Evolutionary conservation across 2,888 invertebrate species (phyloP), one percentile per base, ranked within the genome.

Genomic region (Caenorhabditis wallacei): DNA sequence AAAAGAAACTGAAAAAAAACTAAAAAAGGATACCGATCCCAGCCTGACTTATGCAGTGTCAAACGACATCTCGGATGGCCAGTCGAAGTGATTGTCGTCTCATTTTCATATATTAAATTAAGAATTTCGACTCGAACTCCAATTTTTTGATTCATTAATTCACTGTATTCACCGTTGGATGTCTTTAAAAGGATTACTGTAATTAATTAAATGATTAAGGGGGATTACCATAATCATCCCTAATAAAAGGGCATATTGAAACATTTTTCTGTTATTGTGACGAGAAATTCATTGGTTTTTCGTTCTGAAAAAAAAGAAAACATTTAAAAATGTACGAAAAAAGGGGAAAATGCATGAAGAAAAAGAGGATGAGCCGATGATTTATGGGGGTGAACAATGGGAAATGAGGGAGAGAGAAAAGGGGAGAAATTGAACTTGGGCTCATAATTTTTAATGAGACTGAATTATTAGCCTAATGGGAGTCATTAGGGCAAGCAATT

Each of bases 1-100:
- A 20, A 2, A 26, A 26, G 46, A 56, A 68, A 76, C 20, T 11
- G 1, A 63, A 43, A 48, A 76, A 48, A 30, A 68, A 75, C 26
- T 8, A 0, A 61, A 40, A 48, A 51, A n/a, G 46, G 18, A 40
- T 69, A 82, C 82, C 82, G 76, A 69, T 82, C 82, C 78, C 72
- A 82, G 59, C 57, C 76, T 64, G 79, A 83, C 83, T 80, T 84
- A 69, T 86, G 84, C 37, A 84, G 35, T 48, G 84, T 84, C 13
- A 86, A 54, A 7, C 76, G 70, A 48, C 86, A 86, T 46, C 75
- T 54, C 18, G 83, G 80, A 22, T 80, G 79, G 20, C 74, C 74
- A 7, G 72, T 79, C 3, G 79, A 57, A 0, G 82, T 82, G 37
- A 74, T 54, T 1, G 61, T 82, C 3, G 72, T 64, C 37, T 40